phyloP scores from a whole-genome alignment of 2,113 vertebrate species.

The Vidua chalybeata region DNA sequence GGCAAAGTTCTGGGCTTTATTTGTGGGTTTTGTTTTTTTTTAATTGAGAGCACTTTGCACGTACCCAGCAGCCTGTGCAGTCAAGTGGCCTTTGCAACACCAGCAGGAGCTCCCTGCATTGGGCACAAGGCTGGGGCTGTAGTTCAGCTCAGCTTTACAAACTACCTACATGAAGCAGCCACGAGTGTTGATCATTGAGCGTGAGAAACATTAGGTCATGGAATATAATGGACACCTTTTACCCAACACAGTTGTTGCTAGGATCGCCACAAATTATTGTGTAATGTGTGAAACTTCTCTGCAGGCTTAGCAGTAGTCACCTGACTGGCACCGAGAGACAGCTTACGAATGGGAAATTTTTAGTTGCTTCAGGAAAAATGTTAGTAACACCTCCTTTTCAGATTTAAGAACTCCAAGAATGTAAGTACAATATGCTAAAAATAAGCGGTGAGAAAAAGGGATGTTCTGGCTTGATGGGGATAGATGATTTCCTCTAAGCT shows the following conservation, averaged over 20 bases:
- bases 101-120: background rate
- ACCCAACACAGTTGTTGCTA: slow-evolving; percentile 20
- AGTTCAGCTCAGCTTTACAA: slow-evolving; percentile 3
- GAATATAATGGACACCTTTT: slow-evolving; percentile 41
- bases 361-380: background rate
- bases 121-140: background rate
- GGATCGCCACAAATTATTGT: slow-evolving; percentile 4
- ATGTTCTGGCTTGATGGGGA: background rate
- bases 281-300: background rate
- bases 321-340: background rate
- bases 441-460: background rate
- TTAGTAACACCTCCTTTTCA: background rate
- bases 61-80: background rate
- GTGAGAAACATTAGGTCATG: background rate
- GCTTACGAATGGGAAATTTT: background rate
- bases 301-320: background rate
- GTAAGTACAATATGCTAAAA: background rate
- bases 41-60: background rate
- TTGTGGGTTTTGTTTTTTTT: background rate
- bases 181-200: background rate
- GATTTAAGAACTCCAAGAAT: background rate
- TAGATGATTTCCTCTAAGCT: background rate
- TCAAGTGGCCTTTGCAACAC: background rate
- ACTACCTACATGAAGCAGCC: background rate
- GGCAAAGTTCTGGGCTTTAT: background rate